phyloP scores from a whole-genome alignment of 2,888 invertebrate species.

The Oasisia sp. region DNA sequence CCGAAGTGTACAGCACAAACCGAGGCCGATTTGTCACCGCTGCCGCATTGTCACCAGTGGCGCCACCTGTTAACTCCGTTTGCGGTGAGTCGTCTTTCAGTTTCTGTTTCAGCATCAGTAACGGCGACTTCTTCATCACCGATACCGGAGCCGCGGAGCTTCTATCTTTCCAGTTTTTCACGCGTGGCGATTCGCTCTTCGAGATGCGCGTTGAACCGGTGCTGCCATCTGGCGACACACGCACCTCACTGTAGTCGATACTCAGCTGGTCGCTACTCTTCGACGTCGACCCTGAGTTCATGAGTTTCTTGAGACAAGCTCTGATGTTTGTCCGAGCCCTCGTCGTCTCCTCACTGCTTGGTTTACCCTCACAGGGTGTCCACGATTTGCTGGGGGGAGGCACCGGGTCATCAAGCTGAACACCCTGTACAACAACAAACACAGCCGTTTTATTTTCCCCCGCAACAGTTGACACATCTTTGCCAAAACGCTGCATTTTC shows the following conservation, averaged over 20 bases:
- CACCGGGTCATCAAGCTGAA: neutral
- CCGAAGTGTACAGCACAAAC: neutral
- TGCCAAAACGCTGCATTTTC: slow-evolving; percentile 10
- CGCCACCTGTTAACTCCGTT: neutral
- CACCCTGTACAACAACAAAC: slow-evolving; percentile 10
- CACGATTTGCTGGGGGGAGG: neutral
- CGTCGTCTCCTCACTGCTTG: neutral
- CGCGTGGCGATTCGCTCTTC: neutral
- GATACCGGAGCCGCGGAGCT: neutral
- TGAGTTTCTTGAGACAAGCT: neutral
- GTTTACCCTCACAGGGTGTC: neutral
- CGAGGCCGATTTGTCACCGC: neutral
- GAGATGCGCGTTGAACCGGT: neutral
- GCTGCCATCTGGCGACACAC: neutral
- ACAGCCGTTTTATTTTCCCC: neutral
- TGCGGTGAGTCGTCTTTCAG: neutral
- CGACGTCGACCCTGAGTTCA: neutral
- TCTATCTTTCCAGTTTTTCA: neutral
- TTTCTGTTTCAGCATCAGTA: neutral
- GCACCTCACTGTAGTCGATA: neutral
- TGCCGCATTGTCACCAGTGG: neutral
- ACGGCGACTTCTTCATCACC: neutral
- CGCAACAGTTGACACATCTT: neutral
- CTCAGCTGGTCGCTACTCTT: neutral
- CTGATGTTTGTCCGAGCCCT: neutral